Evolutionary conservation across 2,797 vertebrate species (phyloP).

Genomic region (Hemitrygon akajei): DNA sequence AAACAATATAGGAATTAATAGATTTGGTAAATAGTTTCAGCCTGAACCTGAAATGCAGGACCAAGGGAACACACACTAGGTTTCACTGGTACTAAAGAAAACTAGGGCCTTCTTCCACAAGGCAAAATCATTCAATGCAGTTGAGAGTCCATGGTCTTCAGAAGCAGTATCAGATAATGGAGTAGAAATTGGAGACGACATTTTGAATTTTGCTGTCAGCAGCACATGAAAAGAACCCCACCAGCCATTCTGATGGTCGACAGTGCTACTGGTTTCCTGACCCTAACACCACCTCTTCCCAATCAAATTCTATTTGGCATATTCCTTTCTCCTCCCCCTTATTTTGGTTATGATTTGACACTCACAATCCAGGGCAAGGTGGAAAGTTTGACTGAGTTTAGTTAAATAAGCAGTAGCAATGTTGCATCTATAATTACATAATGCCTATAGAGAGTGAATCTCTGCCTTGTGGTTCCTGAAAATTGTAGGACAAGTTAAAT

Average conservation of each 20-base stretch:
- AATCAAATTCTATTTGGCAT: neutral
- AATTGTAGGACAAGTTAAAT: neutral
- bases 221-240: neutral
- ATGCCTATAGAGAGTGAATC: neutral
- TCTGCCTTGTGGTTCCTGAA: neutral
- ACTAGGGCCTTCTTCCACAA: neutral
- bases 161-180: neutral
- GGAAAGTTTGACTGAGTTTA: too few relatives aligned
- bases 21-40: neutral
- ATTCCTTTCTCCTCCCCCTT: neutral
- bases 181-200: neutral
- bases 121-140: neutral
- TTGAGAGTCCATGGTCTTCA: neutral
- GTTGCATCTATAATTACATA: neutral
- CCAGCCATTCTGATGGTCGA: neutral
- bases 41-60: neutral
- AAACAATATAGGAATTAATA: neutral
- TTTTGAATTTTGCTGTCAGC: neutral
- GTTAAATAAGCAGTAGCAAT: neutral
- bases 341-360: too few relatives aligned
- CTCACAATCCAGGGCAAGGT: neutral
- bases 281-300: neutral
- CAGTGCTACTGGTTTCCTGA: neutral
- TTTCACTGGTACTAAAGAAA: neutral
- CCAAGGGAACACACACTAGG: neutral